A percentile compares a stretch with the other conserved stretches of the same genome.
phyloP scores from a whole-genome alignment of 2,888 invertebrate species.

The Metellina segmentata region DNA sequence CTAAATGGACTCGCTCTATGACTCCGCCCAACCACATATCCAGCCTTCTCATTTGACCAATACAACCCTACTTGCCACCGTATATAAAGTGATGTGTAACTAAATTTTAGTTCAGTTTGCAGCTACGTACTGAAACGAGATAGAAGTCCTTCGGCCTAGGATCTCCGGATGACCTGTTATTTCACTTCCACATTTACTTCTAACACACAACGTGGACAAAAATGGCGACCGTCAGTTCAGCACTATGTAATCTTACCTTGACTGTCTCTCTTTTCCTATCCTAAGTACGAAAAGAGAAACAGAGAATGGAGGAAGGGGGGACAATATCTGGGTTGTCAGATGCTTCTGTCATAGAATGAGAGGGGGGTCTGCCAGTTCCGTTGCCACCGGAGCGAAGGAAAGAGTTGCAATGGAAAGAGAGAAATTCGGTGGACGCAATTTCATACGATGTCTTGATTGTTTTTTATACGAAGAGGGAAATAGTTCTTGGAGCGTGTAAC shows the following conservation, averaged over 20 bases:
- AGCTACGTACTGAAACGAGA: no score
- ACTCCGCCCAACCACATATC: no score
- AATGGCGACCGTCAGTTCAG: background rate
- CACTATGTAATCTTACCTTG: background rate
- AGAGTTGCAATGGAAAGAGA: conserved; percentile 35
- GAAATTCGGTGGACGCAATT: conserved; percentile 30
- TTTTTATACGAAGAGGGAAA: conserved; percentile 38
- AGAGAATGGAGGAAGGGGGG: background rate
- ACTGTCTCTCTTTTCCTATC: conserved; percentile 6
- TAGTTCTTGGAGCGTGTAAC: conserved; percentile 57
- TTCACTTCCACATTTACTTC: no score
- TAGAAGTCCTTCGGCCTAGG: no score
- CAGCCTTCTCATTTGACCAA: no score
- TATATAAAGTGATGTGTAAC: no score
- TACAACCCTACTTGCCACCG: no score
- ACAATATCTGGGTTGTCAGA: conserved; percentile 45
- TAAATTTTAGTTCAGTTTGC: no score
- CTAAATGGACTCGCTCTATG: no score
- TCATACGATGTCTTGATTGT: conserved; percentile 46
- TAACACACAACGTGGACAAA: background rate
- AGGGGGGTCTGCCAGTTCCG: conserved; percentile 11
- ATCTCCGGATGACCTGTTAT: no score
- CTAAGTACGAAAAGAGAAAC: conserved; percentile 1
- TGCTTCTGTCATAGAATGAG: conserved; percentile 39
- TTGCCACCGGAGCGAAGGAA: conserved; percentile 49